phyloP scores from a whole-genome alignment of 2,888 invertebrate genomes.

The Xanthostigma xanthostigma region DNA sequence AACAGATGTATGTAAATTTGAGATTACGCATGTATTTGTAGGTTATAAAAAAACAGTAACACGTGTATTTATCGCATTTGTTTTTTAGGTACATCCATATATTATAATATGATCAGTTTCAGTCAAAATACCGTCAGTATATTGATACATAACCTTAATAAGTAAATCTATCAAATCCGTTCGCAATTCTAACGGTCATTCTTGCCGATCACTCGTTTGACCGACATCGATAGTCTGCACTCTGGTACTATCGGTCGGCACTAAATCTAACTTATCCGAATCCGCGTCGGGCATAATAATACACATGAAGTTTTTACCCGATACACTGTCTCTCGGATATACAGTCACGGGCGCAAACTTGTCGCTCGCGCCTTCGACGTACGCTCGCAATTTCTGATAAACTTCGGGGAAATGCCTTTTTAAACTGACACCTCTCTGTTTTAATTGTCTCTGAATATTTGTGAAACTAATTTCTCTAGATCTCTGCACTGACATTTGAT shows the following conservation, averaged over 20 bases:
- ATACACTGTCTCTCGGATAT: constrained; percentile 66
- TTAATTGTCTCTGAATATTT: constrained; percentile 66
- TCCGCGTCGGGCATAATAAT: constrained; percentile 80
- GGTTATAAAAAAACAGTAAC: no score
- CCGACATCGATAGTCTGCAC: constrained; percentile 26
- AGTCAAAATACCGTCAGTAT: no score
- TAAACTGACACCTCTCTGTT: constrained; percentile 64
- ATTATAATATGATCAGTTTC: no score
- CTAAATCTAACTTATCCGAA: constrained; percentile 39
- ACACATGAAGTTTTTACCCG: constrained; percentile 77
- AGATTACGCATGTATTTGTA: no score
- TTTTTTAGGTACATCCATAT: no score
- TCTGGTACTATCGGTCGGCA: constrained; percentile 24
- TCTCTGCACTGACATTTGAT: constrained; percentile 43
- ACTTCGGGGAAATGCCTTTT: constrained; percentile 80
- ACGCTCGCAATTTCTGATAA: constrained; percentile 63
- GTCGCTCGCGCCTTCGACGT: constrained; percentile 61
- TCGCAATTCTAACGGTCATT: background rate
- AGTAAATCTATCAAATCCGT: no score
- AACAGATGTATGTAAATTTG: no score
- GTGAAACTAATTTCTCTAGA: constrained; percentile 61
- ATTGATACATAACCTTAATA: no score
- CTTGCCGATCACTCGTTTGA: constrained; percentile 8
- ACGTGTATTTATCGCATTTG: no score
- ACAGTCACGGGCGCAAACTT: constrained; percentile 78